Evolutionary conservation across 2,888 invertebrate genomes (phyloP).

Genomic region (Heliothis peltigera): DNA sequence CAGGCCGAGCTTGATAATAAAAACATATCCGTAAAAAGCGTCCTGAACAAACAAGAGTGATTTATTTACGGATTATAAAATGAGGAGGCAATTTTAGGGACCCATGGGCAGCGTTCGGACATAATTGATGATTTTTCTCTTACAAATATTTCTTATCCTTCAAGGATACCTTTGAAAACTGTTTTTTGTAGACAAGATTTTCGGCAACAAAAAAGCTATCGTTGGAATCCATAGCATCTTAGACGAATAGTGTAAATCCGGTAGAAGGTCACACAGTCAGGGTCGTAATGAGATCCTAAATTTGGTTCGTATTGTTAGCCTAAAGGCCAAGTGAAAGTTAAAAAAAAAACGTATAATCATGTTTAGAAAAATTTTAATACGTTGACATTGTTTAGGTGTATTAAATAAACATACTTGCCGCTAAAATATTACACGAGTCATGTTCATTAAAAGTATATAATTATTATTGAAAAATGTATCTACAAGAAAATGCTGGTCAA

Average conservation of each 20-base stretch:
- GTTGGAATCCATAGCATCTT: constrained; percentile 6
- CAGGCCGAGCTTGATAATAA: constrained; percentile 35
- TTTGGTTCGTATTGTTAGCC: constrained; percentile 10
- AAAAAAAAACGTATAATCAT: too few relatives aligned
- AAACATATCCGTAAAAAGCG: constrained; percentile 42
- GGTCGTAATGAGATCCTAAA: constrained; percentile 29
- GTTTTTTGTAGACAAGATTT: constrained; percentile 6
- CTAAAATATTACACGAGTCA: not conserved
- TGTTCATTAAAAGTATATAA: not conserved
- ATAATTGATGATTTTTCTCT: constrained; percentile 50
- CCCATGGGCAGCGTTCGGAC: constrained; percentile 17
- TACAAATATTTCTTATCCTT: constrained; percentile 36
- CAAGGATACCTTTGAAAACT: constrained; percentile 17
- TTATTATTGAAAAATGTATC: not conserved
- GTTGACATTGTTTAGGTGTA: not conserved
- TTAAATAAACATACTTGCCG: not conserved
- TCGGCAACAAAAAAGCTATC: constrained; percentile 12
- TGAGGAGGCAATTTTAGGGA: constrained; percentile 33
- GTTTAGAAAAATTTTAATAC: not conserved
- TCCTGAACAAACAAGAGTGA: constrained; percentile 47
- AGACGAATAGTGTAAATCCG: constrained; percentile 7
- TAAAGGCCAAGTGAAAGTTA: constrained; percentile 9
- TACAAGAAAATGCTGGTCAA: constrained; percentile 11
- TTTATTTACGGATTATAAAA: constrained; percentile 60
- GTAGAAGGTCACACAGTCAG: constrained; percentile 8